Evolutionary conservation across 2,888 invertebrate genomes (phyloP).

Genomic region (Cryptus viduatorius): DNA sequence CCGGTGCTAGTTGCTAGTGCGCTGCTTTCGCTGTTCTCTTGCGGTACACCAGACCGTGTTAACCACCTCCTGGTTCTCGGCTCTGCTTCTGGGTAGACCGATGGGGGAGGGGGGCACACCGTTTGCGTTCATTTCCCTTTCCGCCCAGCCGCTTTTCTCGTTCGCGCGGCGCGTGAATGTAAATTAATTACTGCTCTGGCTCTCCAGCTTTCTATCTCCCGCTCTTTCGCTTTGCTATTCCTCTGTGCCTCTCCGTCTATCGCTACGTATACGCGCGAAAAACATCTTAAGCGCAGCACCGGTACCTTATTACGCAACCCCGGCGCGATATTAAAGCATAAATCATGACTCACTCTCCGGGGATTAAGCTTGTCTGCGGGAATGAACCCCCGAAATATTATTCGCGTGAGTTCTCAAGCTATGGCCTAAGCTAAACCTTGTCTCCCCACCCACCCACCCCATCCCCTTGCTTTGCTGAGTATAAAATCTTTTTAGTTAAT

Average conservation of each 20-base stretch:
- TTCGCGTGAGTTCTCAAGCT: constrained; percentile 58
- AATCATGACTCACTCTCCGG: constrained; percentile 82
- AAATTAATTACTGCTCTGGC: constrained; percentile 82
- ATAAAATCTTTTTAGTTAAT: constrained; percentile 65
- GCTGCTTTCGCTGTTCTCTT: constrained; percentile 72
- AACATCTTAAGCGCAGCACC: constrained; percentile 79
- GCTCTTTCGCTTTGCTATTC: constrained; percentile 37
- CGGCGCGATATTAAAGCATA: constrained; percentile 83
- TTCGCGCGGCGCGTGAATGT: constrained; percentile 80
- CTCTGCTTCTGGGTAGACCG: constrained; percentile 50
- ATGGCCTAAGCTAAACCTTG: constrained; percentile 30
- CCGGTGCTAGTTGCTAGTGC: constrained; percentile 68
- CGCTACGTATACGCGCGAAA: constrained; percentile 71
- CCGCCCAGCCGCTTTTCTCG: constrained; percentile 74
- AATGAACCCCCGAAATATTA: constrained; percentile 70
- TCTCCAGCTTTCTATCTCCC: constrained; percentile 44
- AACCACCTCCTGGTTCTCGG: constrained; percentile 65
- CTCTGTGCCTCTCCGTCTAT: constrained; percentile 29
- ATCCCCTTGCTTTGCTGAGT: constrained; percentile 2
- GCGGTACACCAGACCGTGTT: constrained; percentile 70
- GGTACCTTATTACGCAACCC: constrained; percentile 78
- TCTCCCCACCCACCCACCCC: neutral
- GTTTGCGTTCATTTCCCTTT: constrained; percentile 70
- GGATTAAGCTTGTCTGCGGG: constrained; percentile 74
- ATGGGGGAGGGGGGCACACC: constrained; percentile 13